phyloP scores from a whole-genome alignment of 2,113 vertebrate species.

The Pungitius pungitius region DNA sequence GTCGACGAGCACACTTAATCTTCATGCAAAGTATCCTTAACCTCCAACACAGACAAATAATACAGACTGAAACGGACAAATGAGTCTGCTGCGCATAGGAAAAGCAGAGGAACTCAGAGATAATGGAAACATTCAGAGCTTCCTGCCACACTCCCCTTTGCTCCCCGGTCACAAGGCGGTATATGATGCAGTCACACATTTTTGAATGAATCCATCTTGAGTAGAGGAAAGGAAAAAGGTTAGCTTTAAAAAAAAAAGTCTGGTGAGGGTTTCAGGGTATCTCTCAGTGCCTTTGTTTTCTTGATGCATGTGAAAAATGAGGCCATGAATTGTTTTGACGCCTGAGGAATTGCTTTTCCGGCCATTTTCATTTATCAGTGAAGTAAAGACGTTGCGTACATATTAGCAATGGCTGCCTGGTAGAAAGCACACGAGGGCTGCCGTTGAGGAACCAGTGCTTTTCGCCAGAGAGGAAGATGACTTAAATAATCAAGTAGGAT shows the following conservation, averaged over 20 bases:
- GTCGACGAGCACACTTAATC: constrained; percentile 61
- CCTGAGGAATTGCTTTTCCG: constrained; percentile 76
- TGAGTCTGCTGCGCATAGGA: constrained; percentile 31
- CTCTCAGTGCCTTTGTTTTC: constrained; percentile 33
- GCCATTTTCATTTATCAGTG: constrained; percentile 68
- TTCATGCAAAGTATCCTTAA: constrained; percentile 67
- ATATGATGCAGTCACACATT: constrained; percentile 48
- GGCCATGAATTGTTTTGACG: constrained; percentile 73
- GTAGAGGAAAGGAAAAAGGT: constrained; percentile 34
- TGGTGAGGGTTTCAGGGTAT: constrained; percentile 42
- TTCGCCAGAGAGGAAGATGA: background rate
- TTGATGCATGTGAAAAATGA: constrained; percentile 75
- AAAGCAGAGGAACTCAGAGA: constrained; percentile 23
- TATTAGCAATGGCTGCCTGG: constrained; percentile 29
- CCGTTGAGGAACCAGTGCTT: background rate
- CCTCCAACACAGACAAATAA: constrained; percentile 59
- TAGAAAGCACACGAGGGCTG: constrained; percentile 36
- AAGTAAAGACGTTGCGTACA: constrained; percentile 38
- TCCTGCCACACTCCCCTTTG: background rate
- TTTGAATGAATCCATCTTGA: constrained; percentile 58
- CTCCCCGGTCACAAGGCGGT: constrained; percentile 10
- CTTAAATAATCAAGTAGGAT: constrained; percentile 42
- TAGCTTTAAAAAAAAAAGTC: constrained; percentile 35
- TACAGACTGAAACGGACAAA: constrained; percentile 43
- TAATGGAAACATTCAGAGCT: constrained; percentile 28